These are phyloP conservation scores for Mastomys coucha DNA, from an alignment of 2,113 vertebrate species.

Conservation along the genomic window DNA sequence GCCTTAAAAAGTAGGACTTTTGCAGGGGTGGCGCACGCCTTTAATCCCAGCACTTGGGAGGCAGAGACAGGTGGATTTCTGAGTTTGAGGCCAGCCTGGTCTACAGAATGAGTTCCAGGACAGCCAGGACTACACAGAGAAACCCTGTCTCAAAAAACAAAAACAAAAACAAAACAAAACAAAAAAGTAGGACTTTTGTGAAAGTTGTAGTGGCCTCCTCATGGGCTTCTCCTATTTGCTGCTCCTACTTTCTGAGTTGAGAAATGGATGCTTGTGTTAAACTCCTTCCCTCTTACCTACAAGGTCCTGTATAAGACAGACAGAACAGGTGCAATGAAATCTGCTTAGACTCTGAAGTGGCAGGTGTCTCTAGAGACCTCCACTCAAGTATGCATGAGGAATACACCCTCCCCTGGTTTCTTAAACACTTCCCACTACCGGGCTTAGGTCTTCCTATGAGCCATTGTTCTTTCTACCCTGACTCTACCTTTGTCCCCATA, in stretches of 20 bases:
- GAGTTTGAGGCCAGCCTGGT: too few species aligned
- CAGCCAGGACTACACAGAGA: too few species aligned
- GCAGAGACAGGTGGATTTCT: too few species aligned
- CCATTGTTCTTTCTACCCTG: not conserved
- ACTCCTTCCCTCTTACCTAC: conserved; percentile 4
- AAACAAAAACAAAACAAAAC: too few species aligned
- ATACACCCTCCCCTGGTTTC: not conserved
- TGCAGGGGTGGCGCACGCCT: too few species aligned
- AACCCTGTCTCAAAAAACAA: too few species aligned
- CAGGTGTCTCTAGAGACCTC: not conserved
- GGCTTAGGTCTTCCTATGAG: not conserved
- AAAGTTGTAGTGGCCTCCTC: not conserved
- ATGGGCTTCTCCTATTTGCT: not conserved
- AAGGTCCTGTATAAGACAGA: not conserved
- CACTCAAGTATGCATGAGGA: not conserved
- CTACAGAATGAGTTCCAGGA: too few species aligned
- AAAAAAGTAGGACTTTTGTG: not conserved
- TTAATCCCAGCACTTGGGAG: too few species aligned
- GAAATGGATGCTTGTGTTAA: conserved; percentile 28
- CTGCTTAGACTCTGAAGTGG: conserved; percentile 15
- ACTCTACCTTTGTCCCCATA: not conserved
- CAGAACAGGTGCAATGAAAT: not conserved
- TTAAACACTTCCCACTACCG: not conserved
- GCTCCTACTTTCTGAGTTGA: conserved; percentile 12
- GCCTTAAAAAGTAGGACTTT: not conserved